phyloP scores from a whole-genome alignment of 2,797 vertebrate genomes.

The Pangasius sanitwongsei region DNA sequence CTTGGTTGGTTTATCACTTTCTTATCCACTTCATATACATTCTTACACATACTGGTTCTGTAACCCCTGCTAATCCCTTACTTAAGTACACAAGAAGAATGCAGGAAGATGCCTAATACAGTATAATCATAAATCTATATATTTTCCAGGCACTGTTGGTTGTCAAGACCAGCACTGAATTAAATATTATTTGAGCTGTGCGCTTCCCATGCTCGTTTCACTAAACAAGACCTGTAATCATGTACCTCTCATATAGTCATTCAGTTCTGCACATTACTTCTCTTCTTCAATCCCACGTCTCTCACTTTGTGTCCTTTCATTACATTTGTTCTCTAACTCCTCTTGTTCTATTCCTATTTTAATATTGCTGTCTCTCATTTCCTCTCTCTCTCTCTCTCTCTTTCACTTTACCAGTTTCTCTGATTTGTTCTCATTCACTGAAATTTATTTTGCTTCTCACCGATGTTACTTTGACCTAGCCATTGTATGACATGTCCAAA shows the following conservation, averaged over 20 bases:
- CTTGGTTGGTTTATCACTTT: too few relatives aligned
- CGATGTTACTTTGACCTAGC: constrained; percentile 11
- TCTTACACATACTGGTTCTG: background rate
- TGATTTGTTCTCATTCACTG: background rate
- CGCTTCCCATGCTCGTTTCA: background rate
- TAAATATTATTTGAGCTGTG: too few relatives aligned
- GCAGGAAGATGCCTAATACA: too few relatives aligned
- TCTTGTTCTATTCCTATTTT: background rate
- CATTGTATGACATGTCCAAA: background rate
- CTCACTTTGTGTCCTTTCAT: background rate
- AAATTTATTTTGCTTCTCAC: constrained; percentile 11
- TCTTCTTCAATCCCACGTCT: background rate
- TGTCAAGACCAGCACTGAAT: background rate
- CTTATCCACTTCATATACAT: background rate
- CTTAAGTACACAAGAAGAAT: too few relatives aligned
- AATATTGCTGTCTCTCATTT: background rate
- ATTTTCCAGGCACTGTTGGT: background rate
- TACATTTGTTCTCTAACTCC: background rate
- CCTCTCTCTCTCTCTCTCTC: background rate
- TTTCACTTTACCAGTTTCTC: background rate
- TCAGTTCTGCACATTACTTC: background rate
- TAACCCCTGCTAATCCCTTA: too few relatives aligned
- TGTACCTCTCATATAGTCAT: background rate
- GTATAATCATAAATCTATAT: background rate
- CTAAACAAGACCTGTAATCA: background rate